Percentiles rank a stretch among this genome's conserved stretches.
These are phyloP conservation scores for Alectura lathami DNA, from an alignment of 2,113 vertebrate species.

Conservation along the genomic window DNA sequence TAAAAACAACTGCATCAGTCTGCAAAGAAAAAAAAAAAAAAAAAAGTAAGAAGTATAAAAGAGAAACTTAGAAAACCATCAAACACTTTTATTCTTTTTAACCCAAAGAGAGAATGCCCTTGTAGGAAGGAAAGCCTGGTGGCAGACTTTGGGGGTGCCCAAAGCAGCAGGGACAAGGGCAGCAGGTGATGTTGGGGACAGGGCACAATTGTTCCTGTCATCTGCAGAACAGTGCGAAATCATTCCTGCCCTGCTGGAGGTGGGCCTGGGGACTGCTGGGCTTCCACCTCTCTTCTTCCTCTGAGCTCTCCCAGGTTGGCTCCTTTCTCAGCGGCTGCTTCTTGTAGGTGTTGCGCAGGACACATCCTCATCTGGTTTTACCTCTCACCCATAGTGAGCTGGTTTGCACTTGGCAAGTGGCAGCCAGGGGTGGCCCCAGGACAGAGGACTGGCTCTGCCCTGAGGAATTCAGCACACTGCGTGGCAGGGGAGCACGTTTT, in stretches of 20 bases:
- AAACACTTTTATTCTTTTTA: not conserved
- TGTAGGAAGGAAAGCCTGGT: not conserved
- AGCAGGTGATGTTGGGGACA: too few relatives aligned
- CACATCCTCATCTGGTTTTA: not conserved
- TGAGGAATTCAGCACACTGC: not conserved
- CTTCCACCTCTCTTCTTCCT: too few relatives aligned
- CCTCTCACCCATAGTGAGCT: not conserved
- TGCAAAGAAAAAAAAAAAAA: not conserved
- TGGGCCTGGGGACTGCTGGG: too few relatives aligned
- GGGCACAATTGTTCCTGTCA: too few relatives aligned
- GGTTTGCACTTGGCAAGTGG: not conserved
- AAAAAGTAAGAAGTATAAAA: too few relatives aligned
- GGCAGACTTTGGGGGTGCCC: too few relatives aligned
- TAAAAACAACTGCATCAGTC: not conserved
- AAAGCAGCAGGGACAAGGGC: too few relatives aligned
- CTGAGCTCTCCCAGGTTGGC: not conserved
- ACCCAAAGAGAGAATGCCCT: not conserved
- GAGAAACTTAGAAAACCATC: not conserved
- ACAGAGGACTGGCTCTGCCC: not conserved
- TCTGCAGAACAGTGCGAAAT: not conserved
- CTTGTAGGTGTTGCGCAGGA: not conserved
- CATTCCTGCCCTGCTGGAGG: not conserved
- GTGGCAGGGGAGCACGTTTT: fast-evolving
- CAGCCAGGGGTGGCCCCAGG: not conserved
- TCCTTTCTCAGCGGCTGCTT: not conserved